Evolutionary conservation across 2,797 vertebrate genomes (phyloP), one percentile per base, ranked within the genome.

Genomic region (Tenualosa ilisha): DNA sequence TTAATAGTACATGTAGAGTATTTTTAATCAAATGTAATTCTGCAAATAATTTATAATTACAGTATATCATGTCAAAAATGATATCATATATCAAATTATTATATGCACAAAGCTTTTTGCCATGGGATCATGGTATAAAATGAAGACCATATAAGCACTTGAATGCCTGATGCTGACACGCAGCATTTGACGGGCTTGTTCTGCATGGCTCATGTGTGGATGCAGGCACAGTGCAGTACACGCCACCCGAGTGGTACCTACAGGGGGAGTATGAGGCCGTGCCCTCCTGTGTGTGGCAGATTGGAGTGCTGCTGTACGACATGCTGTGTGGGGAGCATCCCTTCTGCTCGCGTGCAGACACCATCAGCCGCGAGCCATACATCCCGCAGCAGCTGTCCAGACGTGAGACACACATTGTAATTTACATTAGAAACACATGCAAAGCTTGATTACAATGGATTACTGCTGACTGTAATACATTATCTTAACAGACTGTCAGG

Each of bases 241-340:
- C 50, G 17, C 86, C 86, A 2, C 86, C 86, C 0, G 86, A 86
- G 79, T 82, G 83, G 82, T 86, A 82, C 79, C 79, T 82, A 26
- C 56, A 63, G 3, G 49, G 43, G 9, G 54, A 83, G 43, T 86
- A 84, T 50, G 22, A 84, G 26, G 86, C 75, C 6, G 26, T 84
- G 49, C 59, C 86, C 83, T 82, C 59, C 46, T 84, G 83, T 0
- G 83, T 86, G 26, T 86, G 86, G 86, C 86, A 86, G 83, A 50
- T 86, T 43, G 86, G 86, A 13, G 79, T 86, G 6, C 54, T 86
- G 49, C 59, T 86, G 6, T 86, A 86, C 11, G 82, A 84, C 54
- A 82, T 84, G 83, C 17, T 86, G 83, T 84, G 72, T 81, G 82
- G 86, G 3, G 75, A 65, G 11, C 50, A 65, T 3, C 86, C 86